Evolutionary conservation across 1,140 invertebrate genomes (phyloP).

Genomic region (Drosophila suzukii): DNA sequence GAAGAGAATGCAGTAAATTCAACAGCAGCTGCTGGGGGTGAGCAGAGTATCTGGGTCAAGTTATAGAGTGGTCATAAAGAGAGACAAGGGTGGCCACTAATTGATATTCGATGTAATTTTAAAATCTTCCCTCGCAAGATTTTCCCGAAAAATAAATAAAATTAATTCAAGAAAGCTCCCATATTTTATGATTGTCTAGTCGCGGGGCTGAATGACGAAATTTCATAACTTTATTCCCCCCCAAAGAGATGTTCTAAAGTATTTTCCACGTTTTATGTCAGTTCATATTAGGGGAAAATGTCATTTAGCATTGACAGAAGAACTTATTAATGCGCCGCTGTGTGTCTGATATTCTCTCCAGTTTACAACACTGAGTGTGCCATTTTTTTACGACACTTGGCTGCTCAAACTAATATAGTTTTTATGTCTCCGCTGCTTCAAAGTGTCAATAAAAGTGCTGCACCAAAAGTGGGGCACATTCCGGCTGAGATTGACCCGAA

Average conservation of each 20-base stretch:
- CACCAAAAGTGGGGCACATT: conserved; percentile 40
- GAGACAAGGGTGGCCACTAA: conserved; percentile 43
- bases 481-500: conserved; percentile 45
- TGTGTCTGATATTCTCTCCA: neutral
- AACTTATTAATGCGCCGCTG: conserved; percentile 43
- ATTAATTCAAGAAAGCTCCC: conserved; percentile 23
- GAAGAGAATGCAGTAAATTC: conserved; percentile 59
- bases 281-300: conserved; percentile 40
- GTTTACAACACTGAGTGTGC: conserved; percentile 10
- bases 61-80: conserved; percentile 57
- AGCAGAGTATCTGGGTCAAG: conserved; percentile 56
- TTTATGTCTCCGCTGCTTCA: conserved; percentile 54
- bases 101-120: conserved; percentile 73
- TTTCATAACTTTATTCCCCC: conserved; percentile 18
- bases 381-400: conserved; percentile 37
- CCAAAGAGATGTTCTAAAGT: conserved; percentile 29
- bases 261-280: conserved; percentile 54
- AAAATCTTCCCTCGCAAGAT: conserved; percentile 23
- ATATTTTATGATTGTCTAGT: neutral
- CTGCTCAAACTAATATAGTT: conserved; percentile 61
- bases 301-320: conserved; percentile 26
- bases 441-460: conserved; percentile 63
- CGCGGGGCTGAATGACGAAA: neutral
- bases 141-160: conserved; percentile 37
- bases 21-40: conserved; percentile 42